Evolutionary conservation across 2,113 vertebrate genomes (phyloP).

Genomic region (Phylloscopus trochilus): DNA sequence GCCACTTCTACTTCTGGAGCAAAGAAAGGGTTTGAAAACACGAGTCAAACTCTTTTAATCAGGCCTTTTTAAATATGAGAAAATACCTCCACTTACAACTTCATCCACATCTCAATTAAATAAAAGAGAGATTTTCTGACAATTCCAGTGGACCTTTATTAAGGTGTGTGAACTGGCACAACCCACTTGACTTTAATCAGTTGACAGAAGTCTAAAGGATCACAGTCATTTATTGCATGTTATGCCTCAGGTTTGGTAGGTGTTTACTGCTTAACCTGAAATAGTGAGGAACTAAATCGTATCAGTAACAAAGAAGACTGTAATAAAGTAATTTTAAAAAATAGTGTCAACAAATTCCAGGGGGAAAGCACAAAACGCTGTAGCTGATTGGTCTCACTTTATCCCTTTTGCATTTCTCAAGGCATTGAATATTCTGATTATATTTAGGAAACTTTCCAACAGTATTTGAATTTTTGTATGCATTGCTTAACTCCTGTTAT

Average conservation of each 20-base stretch:
- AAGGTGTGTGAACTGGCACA: neutral
- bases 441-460: neutral
- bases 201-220: neutral
- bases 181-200: neutral
- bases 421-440: neutral
- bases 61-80: neutral
- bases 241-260: neutral
- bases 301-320: neutral
- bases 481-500: neutral
- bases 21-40: neutral
- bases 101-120: neutral
- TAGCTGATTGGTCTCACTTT: neutral
- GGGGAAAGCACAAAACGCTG: neutral
- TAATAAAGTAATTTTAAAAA: neutral
- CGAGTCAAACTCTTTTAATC: neutral
- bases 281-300: neutral
- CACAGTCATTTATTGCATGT: neutral
- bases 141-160: neutral
- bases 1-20: neutral
- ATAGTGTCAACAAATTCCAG: neutral
- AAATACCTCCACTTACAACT: neutral
- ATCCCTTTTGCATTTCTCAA: neutral
- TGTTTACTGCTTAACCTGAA: neutral
- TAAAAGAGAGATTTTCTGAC: neutral
- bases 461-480: rapidly evolving